A percentile compares a stretch with the other conserved stretches of the same genome.
Evolutionary conservation across 2,888 invertebrate species (phyloP).

Genomic region (Galeopsomyia nigrocyanea): DNA sequence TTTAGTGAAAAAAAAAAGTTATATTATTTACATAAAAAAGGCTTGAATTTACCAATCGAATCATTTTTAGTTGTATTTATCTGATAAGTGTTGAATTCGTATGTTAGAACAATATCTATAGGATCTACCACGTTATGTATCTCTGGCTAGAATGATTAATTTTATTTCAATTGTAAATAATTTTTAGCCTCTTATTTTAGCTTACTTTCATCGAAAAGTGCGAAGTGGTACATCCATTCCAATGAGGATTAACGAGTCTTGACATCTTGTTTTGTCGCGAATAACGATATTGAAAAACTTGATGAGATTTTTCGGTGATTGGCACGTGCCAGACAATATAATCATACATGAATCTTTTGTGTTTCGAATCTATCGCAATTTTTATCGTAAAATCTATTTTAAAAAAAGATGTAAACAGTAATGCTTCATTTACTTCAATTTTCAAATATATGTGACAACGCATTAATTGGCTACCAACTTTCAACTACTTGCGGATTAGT

Average conservation of each 20-base stretch:
- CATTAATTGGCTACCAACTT: slow-evolving; percentile 4
- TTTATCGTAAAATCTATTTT: slow-evolving; percentile 26
- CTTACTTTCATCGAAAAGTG: slow-evolving; percentile 20
- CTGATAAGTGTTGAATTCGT: slow-evolving; percentile 20
- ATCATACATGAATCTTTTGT: slow-evolving; percentile 22
- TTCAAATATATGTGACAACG: not conserved
- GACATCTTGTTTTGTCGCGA: slow-evolving; percentile 2
- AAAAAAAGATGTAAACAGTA: not conserved
- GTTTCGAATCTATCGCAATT: slow-evolving; percentile 18
- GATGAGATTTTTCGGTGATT: not conserved
- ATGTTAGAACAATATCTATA: slow-evolving; percentile 26
- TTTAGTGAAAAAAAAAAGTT: not conserved
- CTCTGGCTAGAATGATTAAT: no score
- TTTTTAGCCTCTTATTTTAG: not conserved
- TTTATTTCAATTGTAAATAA: not conserved
- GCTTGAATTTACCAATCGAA: not conserved
- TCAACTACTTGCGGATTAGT: slow-evolving; percentile 21
- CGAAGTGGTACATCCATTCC: slow-evolving; percentile 29
- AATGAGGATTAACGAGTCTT: slow-evolving; percentile 9
- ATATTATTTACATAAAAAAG: slow-evolving; percentile 12
- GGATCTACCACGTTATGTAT: slow-evolving; percentile 8
- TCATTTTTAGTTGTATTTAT: slow-evolving; percentile 12
- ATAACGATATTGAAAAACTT: slow-evolving; percentile 25
- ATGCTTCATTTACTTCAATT: not conserved
- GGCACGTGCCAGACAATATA: slow-evolving; percentile 15